Base-by-base conservation (phyloP, 2,113 vertebrate genomes). In the Butorides virescens region DNA sequence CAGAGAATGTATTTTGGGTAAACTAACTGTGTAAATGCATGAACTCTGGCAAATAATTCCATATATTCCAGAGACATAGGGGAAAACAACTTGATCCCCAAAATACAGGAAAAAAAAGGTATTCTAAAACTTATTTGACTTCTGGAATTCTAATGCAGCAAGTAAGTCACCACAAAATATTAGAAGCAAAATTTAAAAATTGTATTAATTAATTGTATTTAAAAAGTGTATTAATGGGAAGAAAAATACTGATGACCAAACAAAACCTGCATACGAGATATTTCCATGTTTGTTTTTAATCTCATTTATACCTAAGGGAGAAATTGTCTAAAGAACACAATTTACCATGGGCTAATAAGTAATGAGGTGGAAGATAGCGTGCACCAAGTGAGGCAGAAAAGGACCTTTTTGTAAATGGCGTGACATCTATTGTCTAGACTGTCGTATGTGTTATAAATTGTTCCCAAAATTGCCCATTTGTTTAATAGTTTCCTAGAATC, bases 401-500 rank as follows among this genome's bases (percentile, higher is more conserved):
- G 21, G n/a, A 73, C 27, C 46, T 73, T 86, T 62, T 53, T 47
- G 46, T 66, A 74, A 91, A 76, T 34, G 37, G 22, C 2, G 0
- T 74, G 67, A 66, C 42, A 86, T 71, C 67, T 93, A 56, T 86
- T 91, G 36, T 91, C 47, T 74, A 59, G 47, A 32, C 37, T 80
- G 50, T 70, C 1, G 0, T 63, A 72, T 55, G 29, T 55, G n/a
- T 71, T 88, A 86, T 42, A 86, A 92, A 86, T 63, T 12, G 39
- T 84, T 86, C 56, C 70, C 58, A 86, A 97, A 96, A 82, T 68
- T 76, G 8, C 36, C 36, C 67, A 49, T 90, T 94, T 93, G 46
- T 93, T 96, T 95, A 96, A 94, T 68, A 81, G 82, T 94, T 97
- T 96, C 90, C 86, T 95, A 92, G 68, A 92, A 96, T 88, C 68